A percentile compares a stretch with the other conserved stretches of the same genome.
phyloP scores from a whole-genome alignment of 2,113 vertebrate genomes.

The Solenodon paradoxus region DNA sequence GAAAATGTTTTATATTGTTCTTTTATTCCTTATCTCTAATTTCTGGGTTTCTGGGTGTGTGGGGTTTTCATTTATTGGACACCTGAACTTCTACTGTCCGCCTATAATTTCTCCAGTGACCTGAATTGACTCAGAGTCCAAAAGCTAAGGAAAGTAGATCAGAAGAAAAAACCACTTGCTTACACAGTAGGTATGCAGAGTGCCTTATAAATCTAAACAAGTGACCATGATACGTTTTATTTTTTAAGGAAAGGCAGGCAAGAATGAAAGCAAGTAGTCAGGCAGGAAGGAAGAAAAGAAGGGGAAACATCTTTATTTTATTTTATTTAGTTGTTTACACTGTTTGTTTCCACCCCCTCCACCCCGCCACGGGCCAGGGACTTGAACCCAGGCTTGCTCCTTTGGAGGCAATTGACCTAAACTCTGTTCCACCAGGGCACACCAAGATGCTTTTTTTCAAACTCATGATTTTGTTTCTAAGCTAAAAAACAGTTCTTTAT shows the following conservation, averaged over 20 bases:
- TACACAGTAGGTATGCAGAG: not conserved
- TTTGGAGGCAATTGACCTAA: no score
- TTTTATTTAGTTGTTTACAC: no score
- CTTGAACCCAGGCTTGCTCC: no score
- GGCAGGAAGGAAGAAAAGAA: no score
- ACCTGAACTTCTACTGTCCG: not conserved
- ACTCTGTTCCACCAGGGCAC: no score
- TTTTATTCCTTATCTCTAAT: not conserved
- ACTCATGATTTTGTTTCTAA: not conserved
- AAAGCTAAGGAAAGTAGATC: conserved; percentile 10
- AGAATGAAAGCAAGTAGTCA: no score
- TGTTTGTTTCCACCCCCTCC: no score
- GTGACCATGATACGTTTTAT: no score
- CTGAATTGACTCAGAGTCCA: conserved; percentile 41
- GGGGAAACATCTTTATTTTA: no score
- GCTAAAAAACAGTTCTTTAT: not conserved
- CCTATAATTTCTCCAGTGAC: conserved; percentile 67
- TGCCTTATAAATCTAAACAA: not conserved
- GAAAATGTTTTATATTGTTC: not conserved
- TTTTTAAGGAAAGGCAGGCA: no score
- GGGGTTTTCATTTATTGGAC: conserved; percentile 6
- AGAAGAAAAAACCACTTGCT: conserved; percentile 4
- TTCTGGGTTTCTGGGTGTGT: conserved; percentile 46
- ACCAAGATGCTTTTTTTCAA: not conserved
- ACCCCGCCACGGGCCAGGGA: no score